Percentiles rank a stretch among this genome's conserved stretches.
Evolutionary conservation across 2,113 vertebrate species (phyloP).

Genomic region (Oceanodroma tethys): DNA sequence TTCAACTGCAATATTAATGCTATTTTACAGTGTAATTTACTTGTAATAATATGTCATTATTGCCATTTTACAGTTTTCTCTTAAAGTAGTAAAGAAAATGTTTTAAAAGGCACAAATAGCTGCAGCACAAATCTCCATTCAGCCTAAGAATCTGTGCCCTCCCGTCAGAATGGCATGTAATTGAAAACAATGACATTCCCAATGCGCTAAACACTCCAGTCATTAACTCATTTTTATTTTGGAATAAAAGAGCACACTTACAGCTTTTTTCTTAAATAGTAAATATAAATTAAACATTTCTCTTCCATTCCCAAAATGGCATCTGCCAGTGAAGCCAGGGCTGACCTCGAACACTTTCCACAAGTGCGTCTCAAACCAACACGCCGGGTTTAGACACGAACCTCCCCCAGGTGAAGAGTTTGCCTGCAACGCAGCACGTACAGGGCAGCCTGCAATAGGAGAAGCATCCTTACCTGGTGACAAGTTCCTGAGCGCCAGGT

Average conservation of each 20-base stretch:
- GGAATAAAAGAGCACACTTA: constrained; percentile 61
- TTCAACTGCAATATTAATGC: constrained; percentile 79
- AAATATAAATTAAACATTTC: constrained; percentile 62
- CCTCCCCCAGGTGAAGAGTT: neutral
- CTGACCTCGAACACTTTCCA: neutral
- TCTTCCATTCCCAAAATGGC: constrained; percentile 52
- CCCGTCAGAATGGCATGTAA: constrained; percentile 70
- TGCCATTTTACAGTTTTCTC: constrained; percentile 79
- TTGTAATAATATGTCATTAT: constrained; percentile 84
- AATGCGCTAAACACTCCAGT: constrained; percentile 65
- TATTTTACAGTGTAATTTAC: constrained; percentile 80
- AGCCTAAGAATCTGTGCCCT: constrained; percentile 67
- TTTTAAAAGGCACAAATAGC: constrained; percentile 75
- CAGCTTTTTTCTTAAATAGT: constrained; percentile 59
- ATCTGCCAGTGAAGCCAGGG: constrained; percentile 56
- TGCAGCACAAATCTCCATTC: constrained; percentile 71
- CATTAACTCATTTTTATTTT: constrained; percentile 72
- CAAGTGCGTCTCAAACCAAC: neutral
- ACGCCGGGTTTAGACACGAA: neutral
- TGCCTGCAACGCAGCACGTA: fast-evolving
- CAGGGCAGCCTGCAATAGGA: neutral
- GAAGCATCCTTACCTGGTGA: neutral
- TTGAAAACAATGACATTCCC: constrained; percentile 74
- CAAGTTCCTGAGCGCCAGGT: neutral
- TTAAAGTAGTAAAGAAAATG: constrained; percentile 80